Evolutionary conservation across 2,113 vertebrate genomes (phyloP), one percentile per base, ranked within the genome.

Genomic region (Porphyrio hochstetteri): DNA sequence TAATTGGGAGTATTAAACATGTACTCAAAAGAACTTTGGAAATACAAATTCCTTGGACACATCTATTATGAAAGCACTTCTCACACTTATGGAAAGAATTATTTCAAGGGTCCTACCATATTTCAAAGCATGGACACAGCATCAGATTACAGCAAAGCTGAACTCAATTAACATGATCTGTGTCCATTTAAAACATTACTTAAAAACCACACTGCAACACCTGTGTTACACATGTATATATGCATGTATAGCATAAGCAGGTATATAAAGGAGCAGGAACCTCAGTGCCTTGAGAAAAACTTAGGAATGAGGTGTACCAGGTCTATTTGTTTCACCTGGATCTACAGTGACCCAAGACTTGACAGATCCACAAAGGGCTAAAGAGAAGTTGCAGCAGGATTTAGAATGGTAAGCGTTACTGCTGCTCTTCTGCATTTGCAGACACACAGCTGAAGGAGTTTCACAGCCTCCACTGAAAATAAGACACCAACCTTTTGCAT

Each of bases 1-100:
- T 27, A 65, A 71, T 0, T 48, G 6, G 6, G 5, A 64, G 23
- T 25, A 63, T 1, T 29, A 36, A 74, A 60, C 6, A 42, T 24
- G 52, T 18, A 56, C 23, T 40, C 40, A 80, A 68, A 82, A 29
- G 36, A 15, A 64, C 16, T 63, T 74, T 24, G 17, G 25, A 93
- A 94, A 69, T 40, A 29, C 20, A 36, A 71, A 17, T 40, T 31
- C 59, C 31, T 82, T 50, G 13, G 33, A 65, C 4, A 21, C 16
- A 17, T 50, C n/a, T 78, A 87, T 17, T 20, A 40, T 84, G 27
- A 68, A 91, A 79, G 24, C 8, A 70, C 48, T 93, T 61, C 16
- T 40, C 57, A 71, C 8, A 13, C 12, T 46, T 75, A 28, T 0
- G 3, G 42, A 53, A 67, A 7, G 13, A 72, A 50, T 23, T 55